A percentile compares a stretch with the other conserved stretches of the same genome.
Evolutionary conservation across 1,140 invertebrate species (phyloP).

Genomic region (Semibalanus balanoides): DNA sequence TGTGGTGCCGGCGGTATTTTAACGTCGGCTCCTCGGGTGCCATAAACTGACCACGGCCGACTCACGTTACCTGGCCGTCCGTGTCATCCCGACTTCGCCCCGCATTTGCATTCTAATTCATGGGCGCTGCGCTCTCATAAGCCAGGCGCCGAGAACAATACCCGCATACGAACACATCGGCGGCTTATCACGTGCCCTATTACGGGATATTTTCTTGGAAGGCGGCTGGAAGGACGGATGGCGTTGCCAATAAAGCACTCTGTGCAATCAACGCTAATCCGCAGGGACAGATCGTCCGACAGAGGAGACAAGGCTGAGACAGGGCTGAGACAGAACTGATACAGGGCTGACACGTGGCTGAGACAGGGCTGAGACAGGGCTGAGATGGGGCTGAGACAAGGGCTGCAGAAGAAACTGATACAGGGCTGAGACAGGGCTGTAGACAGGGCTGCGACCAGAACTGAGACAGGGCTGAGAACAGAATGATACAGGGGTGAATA

Average conservation of each 20-base stretch:
- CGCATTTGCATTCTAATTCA: background rate
- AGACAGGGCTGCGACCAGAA: too few relatives aligned
- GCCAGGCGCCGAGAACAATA: background rate
- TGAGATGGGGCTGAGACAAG: too few relatives aligned
- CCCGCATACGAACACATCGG: background rate
- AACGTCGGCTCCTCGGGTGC: background rate
- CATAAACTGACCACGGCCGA: background rate
- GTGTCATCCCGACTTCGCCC: background rate
- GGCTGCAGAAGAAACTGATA: too few relatives aligned
- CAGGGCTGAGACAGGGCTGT: too few relatives aligned
- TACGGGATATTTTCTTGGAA: background rate
- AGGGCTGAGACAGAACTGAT: too few relatives aligned
- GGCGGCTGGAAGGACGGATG: background rate
- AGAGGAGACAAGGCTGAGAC: too few relatives aligned
- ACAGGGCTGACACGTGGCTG: too few relatives aligned
- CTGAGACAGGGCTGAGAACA: too few relatives aligned
- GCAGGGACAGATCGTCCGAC: background rate
- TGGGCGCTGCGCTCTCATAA: background rate
- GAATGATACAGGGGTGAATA: too few relatives aligned
- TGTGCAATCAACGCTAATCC: background rate
- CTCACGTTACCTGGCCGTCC: background rate
- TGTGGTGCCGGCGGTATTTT: background rate
- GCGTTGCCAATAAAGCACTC: background rate
- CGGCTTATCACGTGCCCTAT: too few relatives aligned
- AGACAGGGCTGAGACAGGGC: too few relatives aligned